Evolutionary conservation across 2,888 invertebrate genomes (phyloP).

Genomic region (Luperina nickerlii): DNA sequence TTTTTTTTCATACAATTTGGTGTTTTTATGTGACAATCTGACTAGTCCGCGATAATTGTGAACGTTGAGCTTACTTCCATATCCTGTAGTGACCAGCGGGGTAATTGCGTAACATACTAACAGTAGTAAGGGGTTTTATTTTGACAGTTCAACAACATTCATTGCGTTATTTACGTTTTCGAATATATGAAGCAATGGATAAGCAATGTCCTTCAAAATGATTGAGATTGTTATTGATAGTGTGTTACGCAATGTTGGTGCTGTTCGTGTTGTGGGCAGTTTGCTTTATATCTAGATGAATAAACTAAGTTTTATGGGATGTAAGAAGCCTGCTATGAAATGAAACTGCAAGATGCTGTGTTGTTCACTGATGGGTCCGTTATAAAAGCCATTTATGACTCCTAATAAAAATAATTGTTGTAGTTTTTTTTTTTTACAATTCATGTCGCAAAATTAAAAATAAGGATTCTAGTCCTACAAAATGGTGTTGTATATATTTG

Average conservation of each 20-base stretch:
- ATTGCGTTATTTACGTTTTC: neutral
- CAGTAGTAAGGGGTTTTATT: neutral
- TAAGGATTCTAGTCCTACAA: constrained; percentile 52
- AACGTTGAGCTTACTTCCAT: constrained; percentile 66
- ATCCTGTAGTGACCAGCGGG: constrained; percentile 42
- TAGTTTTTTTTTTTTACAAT: constrained; percentile 16
- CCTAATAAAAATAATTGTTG: constrained; percentile 2
- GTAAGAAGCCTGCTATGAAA: constrained; percentile 11
- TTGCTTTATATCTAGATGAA: constrained; percentile 24
- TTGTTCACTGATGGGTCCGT: neutral
- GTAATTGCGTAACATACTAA: neutral
- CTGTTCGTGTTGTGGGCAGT: constrained; percentile 44
- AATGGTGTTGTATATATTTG: constrained; percentile 42
- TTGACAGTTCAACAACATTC: neutral
- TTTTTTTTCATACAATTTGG: constrained; percentile 62
- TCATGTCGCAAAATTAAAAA: constrained; percentile 29
- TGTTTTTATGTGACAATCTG: constrained; percentile 68
- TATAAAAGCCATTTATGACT: constrained; percentile 1
- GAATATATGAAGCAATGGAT: neutral
- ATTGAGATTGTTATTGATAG: neutral
- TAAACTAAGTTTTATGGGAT: constrained; percentile 23
- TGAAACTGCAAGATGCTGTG: neutral
- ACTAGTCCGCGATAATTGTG: constrained; percentile 71
- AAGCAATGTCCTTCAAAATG: neutral
- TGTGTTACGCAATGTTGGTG: neutral